Conservation (phyloP, 2,113 vertebrate genomes). For the Herpetotheres cachinnans region DNA sequence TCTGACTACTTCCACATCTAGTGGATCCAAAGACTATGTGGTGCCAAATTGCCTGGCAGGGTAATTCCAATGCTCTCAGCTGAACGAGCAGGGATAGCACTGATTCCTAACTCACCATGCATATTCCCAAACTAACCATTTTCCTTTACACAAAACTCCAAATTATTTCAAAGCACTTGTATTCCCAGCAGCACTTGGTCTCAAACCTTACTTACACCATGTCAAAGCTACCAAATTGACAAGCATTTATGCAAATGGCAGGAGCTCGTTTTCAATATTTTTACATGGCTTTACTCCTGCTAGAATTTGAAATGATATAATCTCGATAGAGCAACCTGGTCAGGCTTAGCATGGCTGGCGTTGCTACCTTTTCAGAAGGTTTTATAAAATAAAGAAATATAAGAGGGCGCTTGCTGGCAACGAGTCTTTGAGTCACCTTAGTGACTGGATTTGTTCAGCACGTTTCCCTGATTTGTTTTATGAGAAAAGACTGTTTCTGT, state of each 20-base stretch:
- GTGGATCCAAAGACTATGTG: background rate
- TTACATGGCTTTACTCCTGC: background rate
- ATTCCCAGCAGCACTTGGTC: background rate
- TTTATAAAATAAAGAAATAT: background rate
- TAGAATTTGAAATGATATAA: background rate
- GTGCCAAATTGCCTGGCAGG: slow-evolving; percentile 27
- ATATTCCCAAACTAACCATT: background rate
- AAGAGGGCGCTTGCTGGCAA: background rate
- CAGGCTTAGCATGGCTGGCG: background rate
- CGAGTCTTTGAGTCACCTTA: background rate
- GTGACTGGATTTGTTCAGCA: background rate
- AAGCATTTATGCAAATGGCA: background rate
- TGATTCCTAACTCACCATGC: background rate
- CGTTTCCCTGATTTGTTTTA: background rate
- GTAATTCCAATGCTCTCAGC: background rate
- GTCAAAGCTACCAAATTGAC: background rate
- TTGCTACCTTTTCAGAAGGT: background rate
- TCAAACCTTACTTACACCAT: background rate
- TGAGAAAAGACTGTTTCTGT: background rate
- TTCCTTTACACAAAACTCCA: background rate
- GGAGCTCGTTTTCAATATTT: background rate
- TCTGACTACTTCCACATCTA: background rate
- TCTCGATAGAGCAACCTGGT: background rate
- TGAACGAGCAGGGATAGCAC: background rate
- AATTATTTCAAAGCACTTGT: background rate